Evolutionary conservation across 2,797 vertebrate genomes (phyloP).

Genomic region (Amphiprion clarkii): DNA sequence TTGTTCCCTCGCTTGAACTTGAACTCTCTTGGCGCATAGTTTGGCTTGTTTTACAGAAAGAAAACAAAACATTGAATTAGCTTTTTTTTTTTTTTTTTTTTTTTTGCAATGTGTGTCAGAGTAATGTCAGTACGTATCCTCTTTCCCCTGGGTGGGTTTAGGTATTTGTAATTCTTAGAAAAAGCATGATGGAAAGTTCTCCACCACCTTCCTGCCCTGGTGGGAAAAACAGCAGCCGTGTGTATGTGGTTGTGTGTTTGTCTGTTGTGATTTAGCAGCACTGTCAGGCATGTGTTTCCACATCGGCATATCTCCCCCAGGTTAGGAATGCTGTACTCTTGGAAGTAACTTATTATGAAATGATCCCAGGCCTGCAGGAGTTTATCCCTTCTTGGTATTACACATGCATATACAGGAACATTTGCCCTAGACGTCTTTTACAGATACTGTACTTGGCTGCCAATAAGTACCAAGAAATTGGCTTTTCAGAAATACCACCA

Average conservation of each 20-base stretch:
- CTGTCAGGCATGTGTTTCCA: conserved; percentile 20
- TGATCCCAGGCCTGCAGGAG: conserved; percentile 7
- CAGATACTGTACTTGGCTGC: too few species aligned
- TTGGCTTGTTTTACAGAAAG: conserved; percentile 58
- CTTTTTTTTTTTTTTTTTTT: conserved; percentile 9
- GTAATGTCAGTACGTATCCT: conserved; percentile 52
- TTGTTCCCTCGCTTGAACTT: conserved; percentile 58
- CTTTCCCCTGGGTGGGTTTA: conserved; percentile 56
- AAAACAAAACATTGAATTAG: conserved; percentile 49
- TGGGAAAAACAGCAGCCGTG: conserved; percentile 58
- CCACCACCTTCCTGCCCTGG: conserved; percentile 59
- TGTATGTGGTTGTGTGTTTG: conserved; percentile 23
- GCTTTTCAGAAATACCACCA: neutral
- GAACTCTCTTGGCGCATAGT: conserved; percentile 35
- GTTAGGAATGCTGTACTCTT: conserved; percentile 28
- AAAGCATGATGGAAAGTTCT: conserved; percentile 59
- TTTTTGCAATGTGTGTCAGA: conserved; percentile 24
- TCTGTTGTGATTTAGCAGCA: conserved; percentile 6
- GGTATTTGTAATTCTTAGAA: conserved; percentile 63
- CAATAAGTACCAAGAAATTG: too few species aligned
- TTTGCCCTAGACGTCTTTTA: too few species aligned
- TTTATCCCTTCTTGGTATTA: conserved; percentile 4
- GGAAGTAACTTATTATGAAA: conserved; percentile 32
- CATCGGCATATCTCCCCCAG: conserved; percentile 4
- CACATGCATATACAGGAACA: neutral